phyloP scores from a whole-genome alignment of 2,797 vertebrate species.

The Pangasius krempfi region DNA sequence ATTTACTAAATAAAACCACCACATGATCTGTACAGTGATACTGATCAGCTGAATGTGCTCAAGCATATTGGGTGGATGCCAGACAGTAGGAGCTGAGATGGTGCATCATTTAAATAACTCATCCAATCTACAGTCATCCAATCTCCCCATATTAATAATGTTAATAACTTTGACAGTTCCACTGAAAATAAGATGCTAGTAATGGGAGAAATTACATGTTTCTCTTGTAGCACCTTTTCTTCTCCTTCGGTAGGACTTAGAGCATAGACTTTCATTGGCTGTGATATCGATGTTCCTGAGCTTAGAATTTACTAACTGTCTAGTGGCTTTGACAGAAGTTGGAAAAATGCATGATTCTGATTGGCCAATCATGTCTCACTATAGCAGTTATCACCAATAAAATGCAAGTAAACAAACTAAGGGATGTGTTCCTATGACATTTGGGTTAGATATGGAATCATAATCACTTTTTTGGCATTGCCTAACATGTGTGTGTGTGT shows the following conservation, averaged over 20 bases:
- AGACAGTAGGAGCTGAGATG: no score
- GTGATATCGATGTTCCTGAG: not conserved
- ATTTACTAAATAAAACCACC: not conserved
- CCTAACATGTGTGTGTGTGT: no score
- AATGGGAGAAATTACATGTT: no score
- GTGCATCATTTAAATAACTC: not conserved
- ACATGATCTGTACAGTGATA: not conserved
- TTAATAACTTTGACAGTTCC: no score
- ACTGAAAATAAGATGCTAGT: no score
- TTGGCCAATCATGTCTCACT: not conserved
- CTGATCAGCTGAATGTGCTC: not conserved
- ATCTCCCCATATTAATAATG: not conserved
- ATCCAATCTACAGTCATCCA: not conserved
- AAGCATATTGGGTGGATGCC: not conserved
- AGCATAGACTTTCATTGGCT: not conserved
- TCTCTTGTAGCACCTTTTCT: no score
- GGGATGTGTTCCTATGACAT: not conserved
- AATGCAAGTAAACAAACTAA: not conserved
- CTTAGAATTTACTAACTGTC: not conserved
- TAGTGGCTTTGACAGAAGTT: not conserved
- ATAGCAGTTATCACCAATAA: not conserved
- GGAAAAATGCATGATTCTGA: not conserved
- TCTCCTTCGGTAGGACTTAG: no score
- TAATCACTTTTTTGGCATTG: no score
- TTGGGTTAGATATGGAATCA: not conserved